These are phyloP conservation scores for Oreohelix idahoensis DNA, from an alignment of 1,140 invertebrate species.

Conservation along the genomic window DNA sequence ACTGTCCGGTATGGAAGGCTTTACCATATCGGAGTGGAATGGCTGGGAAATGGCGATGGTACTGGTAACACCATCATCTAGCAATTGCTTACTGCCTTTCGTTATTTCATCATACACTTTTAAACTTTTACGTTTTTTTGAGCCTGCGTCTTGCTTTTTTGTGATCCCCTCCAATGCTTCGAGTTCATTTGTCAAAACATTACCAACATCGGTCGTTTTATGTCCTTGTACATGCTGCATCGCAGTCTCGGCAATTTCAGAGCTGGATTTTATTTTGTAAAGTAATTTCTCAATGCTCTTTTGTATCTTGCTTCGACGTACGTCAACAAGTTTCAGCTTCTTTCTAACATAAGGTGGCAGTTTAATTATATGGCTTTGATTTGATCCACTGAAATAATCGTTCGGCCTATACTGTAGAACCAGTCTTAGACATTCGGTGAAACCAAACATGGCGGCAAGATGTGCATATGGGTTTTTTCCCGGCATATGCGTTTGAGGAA, in stretches of 20 bases:
- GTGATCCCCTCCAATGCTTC: neutral
- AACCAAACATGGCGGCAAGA: constrained; percentile 22
- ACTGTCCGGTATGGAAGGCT: neutral
- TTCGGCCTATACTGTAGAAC: constrained; percentile 13
- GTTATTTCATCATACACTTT: neutral
- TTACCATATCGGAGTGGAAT: no score
- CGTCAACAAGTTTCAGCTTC: neutral
- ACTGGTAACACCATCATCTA: no score
- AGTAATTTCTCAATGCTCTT: neutral
- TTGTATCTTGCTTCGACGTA: neutral
- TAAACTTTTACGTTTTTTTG: neutral
- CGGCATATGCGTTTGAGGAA: constrained; percentile 13
- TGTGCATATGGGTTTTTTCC: constrained; percentile 25
- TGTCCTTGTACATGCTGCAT: neutral
- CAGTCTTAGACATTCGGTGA: constrained; percentile 16
- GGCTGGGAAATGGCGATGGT: no score
- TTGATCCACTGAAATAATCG: constrained; percentile 19
- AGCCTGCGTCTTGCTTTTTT: neutral
- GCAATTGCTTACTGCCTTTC: neutral
- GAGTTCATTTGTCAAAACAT: neutral
- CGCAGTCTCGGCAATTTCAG: neutral
- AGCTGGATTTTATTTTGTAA: neutral
- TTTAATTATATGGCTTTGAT: neutral
- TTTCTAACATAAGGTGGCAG: neutral
- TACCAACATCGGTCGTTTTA: neutral